Base-by-base conservation (phyloP, 2,113 vertebrate genomes). In the Rhinichthys klamathensis region DNA sequence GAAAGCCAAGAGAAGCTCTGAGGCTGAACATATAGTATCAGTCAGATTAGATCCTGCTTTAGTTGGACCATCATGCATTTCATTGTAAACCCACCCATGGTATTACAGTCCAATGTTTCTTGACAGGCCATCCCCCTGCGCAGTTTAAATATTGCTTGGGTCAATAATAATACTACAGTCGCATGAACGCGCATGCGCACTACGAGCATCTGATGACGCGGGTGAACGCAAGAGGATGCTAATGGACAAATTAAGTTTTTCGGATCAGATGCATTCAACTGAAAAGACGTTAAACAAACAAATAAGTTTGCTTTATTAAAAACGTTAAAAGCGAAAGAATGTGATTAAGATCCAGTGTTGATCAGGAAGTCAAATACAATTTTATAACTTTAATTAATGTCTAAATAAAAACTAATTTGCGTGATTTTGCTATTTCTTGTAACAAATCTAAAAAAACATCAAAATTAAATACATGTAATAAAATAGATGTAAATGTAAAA, bases 101-200 rank as follows among this genome's bases (percentile, higher is more conserved):
- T 16, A 5, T 35, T 54, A 27, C 25, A 69, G 65, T 23, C 46
- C 30, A 27, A 38, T 58, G 13, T 83, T 58, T 58, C 67, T 41
- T 83, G 23, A 58, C 32, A 83, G 65, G 81, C 65, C 81, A 72
- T 41, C 30, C 67, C 67, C 67, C 51, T 16, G 30, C 65, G 44
- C 49, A 58, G 46, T 83, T 67, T 49, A 46, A 38, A 49, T 72
- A 41, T 18, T 18, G 49, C 80, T 72, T 21, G 4, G 23, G 67
- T 83, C 67, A 70, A 69, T 35, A 32, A 46, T 54, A 82, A 56
- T 25, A 70, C 35, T 7, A 46, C 63, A 10, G 30, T 58, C 30
- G 27, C 15, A 18, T 3, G 0, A 56, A 72, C 0, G 67, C 65
- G 81, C 81, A 83, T 83, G 81, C 67, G 67, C 65, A 25, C 6